Evolutionary conservation across 2,797 vertebrate species (phyloP).

Genomic region (Sandelia bainsii): DNA sequence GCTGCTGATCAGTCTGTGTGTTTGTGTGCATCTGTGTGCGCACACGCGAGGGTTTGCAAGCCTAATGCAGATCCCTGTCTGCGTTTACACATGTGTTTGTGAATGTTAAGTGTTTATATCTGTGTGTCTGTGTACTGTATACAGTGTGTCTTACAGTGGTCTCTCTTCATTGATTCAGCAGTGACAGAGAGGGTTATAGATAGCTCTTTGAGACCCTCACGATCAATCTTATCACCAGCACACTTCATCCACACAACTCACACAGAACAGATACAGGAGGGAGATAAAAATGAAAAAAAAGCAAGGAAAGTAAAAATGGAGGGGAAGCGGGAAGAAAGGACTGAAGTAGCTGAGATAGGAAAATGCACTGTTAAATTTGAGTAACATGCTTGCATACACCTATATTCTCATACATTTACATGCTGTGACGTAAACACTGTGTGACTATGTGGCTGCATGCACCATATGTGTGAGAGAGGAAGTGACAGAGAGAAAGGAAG

Average conservation of each 20-base stretch:
- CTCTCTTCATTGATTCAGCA: constrained; percentile 64
- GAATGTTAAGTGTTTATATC: background rate
- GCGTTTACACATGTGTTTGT: background rate
- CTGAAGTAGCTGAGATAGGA: constrained; percentile 13
- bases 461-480: constrained; percentile 51
- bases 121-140: constrained; percentile 22
- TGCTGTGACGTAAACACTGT: constrained; percentile 9
- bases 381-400: constrained; percentile 6
- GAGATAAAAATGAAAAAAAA: constrained; percentile 2
- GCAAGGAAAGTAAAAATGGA: background rate
- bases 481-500: constrained; percentile 68
- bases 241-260: constrained; percentile 60
- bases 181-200: constrained; percentile 70
- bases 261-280: constrained; percentile 14
- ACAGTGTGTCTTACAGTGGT: constrained; percentile 42
- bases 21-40: constrained; percentile 17
- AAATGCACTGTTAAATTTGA: constrained; percentile 23
- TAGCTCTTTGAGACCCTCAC: constrained; percentile 60
- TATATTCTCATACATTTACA: constrained; percentile 1
- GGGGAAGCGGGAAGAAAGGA: constrained; percentile 3
- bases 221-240: constrained; percentile 68
- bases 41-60: background rate
- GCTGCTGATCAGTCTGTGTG: constrained; percentile 58
- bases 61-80: background rate
- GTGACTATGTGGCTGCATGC: constrained; percentile 11